phyloP scores from a whole-genome alignment of 2,113 vertebrate genomes.

The Acanthisitta chloris region DNA sequence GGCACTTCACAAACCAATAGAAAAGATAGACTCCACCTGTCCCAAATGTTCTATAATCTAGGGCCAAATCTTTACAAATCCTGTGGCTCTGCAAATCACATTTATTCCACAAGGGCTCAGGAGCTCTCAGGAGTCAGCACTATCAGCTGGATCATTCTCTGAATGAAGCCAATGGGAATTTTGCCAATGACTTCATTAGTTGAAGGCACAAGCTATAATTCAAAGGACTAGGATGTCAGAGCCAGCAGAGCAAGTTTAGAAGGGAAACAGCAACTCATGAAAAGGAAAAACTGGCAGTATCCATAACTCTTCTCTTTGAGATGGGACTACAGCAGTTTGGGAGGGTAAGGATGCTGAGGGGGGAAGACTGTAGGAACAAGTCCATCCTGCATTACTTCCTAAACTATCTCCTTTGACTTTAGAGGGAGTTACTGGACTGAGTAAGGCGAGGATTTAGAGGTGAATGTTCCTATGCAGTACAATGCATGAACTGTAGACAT shows the following conservation, averaged over 20 bases:
- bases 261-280: not conserved
- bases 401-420: not conserved
- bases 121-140: not conserved
- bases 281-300: not conserved
- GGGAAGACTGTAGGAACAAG: not conserved
- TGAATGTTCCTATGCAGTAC: not conserved
- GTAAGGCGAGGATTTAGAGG: not conserved
- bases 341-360: not conserved
- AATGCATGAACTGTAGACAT: not conserved
- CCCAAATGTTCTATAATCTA: not conserved
- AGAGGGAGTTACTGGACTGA: not conserved
- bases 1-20: not conserved
- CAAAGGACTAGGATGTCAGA: not conserved
- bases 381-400: not conserved
- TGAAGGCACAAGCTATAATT: not conserved
- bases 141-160: not conserved
- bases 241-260: not conserved
- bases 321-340: not conserved
- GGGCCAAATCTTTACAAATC: not conserved
- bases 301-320: not conserved
- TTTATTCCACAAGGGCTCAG: not conserved
- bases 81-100: not conserved
- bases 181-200: not conserved
- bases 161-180: constrained; percentile 21
- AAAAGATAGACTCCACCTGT: not conserved